Base-by-base conservation (phyloP, 2,888 invertebrate genomes). In the Catonia carolina region DNA sequence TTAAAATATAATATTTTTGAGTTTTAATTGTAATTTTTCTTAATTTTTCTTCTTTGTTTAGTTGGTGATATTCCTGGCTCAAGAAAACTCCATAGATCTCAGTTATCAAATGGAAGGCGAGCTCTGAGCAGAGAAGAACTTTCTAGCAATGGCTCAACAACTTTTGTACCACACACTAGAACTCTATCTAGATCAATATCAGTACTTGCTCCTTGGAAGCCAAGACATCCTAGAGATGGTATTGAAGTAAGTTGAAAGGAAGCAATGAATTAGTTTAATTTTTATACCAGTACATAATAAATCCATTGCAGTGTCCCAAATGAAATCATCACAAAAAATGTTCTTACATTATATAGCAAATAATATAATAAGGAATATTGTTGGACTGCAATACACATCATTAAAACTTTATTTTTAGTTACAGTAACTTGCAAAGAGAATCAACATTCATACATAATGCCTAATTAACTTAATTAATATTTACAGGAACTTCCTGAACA, bases 11-110 rank as follows among this genome's bases (percentile, higher is more conserved):
- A n/a, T n/a, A n/a, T n/a, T n/a, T n/a, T n/a, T n/a, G n/a, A n/a
- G n/a, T n/a, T n/a, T n/a, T n/a, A n/a, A n/a, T n/a, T n/a, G n/a
- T n/a, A n/a, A n/a, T n/a, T n/a, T n/a, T n/a, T n/a, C n/a, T n/a
- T n/a, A n/a, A n/a, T n/a, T n/a, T 15, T 7, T 37, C 53, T 56
- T 51, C 55, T 54, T 58, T 48, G 74, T 75, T 2, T 70, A 80
- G 88, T 90, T 67, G 89, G 89, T 58, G 89, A 88, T 71, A 90
- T 90, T 69, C 89, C 90, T 15, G 85, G 86, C 66, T 86, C 87
- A 31, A 76, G 76, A 53, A 70, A 71, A 61, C 61, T 74, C 20
- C 61, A 63, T 41, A 65, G 70, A 55, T 75, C 75, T 62, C 81
- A 81, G 15, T 73, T 80, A 23, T 64, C 73, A 10, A 73, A 77